These are phyloP conservation scores for Drosophila meridionalis DNA, from an alignment of 2,888 invertebrate genomes.

Conservation along the genomic window DNA sequence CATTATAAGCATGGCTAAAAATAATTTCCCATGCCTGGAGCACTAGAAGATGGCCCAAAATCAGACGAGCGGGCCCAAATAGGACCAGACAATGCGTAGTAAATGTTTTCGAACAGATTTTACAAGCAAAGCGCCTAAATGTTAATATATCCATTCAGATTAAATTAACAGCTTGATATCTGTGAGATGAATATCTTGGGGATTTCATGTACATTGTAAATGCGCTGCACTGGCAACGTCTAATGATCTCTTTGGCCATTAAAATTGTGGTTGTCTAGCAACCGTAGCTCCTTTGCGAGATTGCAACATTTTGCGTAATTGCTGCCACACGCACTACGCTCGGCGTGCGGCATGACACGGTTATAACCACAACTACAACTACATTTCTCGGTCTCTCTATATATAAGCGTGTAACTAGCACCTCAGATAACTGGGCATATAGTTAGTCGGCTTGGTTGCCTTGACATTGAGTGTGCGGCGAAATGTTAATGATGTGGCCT, in stretches of 20 bases:
- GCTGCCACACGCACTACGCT: slow-evolving; percentile 11
- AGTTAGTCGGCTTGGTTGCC: slow-evolving; percentile 40
- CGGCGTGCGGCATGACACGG: not conserved
- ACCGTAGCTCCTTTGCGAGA: slow-evolving; percentile 15
- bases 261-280: not conserved
- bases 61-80: not conserved
- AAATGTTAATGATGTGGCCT: slow-evolving; percentile 75
- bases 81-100: slow-evolving; percentile 7
- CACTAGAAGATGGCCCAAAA: slow-evolving; percentile 11
- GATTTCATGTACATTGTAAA: not conserved
- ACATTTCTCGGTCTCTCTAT: not conserved
- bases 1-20: slow-evolving; percentile 66
- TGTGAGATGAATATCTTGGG: not conserved
- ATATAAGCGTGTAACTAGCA: not conserved
- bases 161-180: not conserved
- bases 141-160: slow-evolving; percentile 9
- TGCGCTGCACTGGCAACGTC: not conserved
- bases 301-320: slow-evolving; percentile 48
- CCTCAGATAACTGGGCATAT: slow-evolving; percentile 1
- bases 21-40: slow-evolving; percentile 41
- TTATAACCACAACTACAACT: not conserved
- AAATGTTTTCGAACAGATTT: not conserved
- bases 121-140: not conserved
- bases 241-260: slow-evolving; percentile 6
- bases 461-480: slow-evolving; percentile 61